These are phyloP conservation scores for Electrophaes corylata DNA, from an alignment of 2,888 invertebrate species.

Conservation along the genomic window DNA sequence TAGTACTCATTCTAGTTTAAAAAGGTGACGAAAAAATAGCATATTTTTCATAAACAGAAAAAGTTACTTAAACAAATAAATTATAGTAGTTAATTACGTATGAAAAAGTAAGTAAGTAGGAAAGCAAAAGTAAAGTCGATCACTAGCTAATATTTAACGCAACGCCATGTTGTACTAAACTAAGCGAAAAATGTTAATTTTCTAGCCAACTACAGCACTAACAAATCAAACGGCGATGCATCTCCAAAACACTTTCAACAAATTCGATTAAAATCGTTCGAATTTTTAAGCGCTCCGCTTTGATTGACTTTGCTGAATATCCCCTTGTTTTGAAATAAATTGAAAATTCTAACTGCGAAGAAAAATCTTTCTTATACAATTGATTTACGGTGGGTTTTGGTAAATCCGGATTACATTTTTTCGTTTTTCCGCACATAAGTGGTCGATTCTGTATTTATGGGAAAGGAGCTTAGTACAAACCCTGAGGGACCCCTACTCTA, in stretches of 20 bases:
- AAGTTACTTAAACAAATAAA: no score
- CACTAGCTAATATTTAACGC: no score
- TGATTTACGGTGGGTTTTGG: conserved; percentile 45
- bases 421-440: conserved; percentile 58
- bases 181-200: neutral
- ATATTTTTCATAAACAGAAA: no score
- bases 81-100: no score
- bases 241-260: conserved; percentile 36
- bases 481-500: conserved; percentile 64
- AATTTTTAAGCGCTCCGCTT: conserved; percentile 48
- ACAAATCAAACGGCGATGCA: conserved; percentile 2
- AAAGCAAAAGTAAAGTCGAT: no score
- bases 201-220: neutral
- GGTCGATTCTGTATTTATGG: conserved; percentile 72
- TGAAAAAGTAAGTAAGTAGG: no score
- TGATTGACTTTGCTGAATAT: conserved; percentile 60
- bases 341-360: conserved; percentile 30
- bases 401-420: conserved; percentile 41
- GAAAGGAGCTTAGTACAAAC: conserved; percentile 61
- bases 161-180: neutral
- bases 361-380: conserved; percentile 41
- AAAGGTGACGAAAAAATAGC: no score
- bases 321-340: conserved; percentile 57
- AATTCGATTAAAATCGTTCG: conserved; percentile 44
- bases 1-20: no score